Percentiles rank a stretch among this genome's conserved stretches.
These are phyloP conservation scores for Cepaea hortensis DNA, from an alignment of 2,888 invertebrate species.

Conservation along the genomic window DNA sequence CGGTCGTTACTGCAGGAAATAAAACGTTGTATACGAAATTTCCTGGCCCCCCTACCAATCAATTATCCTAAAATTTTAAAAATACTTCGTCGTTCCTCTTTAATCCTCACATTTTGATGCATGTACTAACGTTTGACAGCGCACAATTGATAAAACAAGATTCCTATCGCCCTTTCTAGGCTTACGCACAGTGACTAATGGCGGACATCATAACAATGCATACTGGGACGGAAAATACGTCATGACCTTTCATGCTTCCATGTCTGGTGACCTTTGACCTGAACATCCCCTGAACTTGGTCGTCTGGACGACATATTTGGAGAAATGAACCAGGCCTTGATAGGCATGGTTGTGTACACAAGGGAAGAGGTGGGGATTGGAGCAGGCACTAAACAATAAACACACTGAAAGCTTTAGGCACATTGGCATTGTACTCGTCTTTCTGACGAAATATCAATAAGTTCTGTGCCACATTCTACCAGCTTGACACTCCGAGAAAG, in stretches of 20 bases:
- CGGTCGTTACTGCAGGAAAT: not conserved
- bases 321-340: too few species aligned
- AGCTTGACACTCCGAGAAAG: too few species aligned
- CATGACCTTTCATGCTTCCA: conserved; percentile 54
- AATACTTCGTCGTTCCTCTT: conserved; percentile 18
- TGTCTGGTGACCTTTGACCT: conserved; percentile 55
- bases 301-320: too few species aligned
- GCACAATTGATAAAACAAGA: conserved; percentile 52
- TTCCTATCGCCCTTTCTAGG: conserved; percentile 14
- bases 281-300: conserved; percentile 38
- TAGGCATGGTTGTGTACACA: too few species aligned
- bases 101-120: conserved; percentile 48
- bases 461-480: too few species aligned
- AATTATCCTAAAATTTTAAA: conserved; percentile 39
- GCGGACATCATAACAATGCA: conserved; percentile 59
- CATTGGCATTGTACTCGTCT: too few species aligned
- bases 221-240: conserved; percentile 59
- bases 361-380: too few species aligned
- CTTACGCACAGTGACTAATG: conserved; percentile 51
- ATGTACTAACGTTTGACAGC: conserved; percentile 4
- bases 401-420: too few species aligned
- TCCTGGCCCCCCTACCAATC: conserved; percentile 43
- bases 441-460: too few species aligned
- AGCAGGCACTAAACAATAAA: too few species aligned
- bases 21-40: not conserved